Evolutionary conservation across 2,797 vertebrate species (phyloP).

Genomic region (Lacerta bilineata): DNA sequence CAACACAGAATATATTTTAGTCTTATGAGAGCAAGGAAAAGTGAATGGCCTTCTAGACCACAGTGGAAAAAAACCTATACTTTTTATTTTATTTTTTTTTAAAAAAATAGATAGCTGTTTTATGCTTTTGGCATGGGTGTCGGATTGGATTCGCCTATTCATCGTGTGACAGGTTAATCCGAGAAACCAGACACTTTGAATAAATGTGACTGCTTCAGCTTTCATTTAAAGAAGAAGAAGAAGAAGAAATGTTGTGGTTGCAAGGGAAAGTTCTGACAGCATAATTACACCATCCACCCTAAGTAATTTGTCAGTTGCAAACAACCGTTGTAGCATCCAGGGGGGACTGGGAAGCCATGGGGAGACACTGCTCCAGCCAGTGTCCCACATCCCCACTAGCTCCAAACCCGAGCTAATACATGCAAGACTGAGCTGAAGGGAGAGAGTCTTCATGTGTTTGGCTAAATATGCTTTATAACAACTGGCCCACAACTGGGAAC

Average conservation of each 20-base stretch:
- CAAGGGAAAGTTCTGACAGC: constrained; percentile 7
- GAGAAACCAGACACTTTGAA: constrained; percentile 10
- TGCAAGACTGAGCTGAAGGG: background rate
- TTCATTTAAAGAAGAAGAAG: background rate
- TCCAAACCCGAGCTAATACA: background rate
- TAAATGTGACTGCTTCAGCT: background rate
- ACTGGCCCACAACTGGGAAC: background rate
- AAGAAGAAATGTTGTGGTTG: background rate
- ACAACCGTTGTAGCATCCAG: background rate
- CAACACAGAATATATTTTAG: constrained; percentile 3
- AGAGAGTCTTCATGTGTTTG: no score
- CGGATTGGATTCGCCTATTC: constrained; percentile 20
- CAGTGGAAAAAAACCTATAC: constrained; percentile 30
- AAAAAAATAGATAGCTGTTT: constrained; percentile 33
- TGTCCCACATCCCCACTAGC: no score
- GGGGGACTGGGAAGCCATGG: background rate
- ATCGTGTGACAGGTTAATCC: constrained; percentile 24
- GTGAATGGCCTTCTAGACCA: background rate
- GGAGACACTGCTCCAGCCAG: background rate
- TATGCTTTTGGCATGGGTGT: constrained; percentile 9
- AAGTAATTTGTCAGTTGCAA: constrained; percentile 25
- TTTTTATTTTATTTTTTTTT: background rate
- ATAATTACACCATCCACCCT: constrained; percentile 18
- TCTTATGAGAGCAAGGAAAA: background rate
- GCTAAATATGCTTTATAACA: no score